Evolutionary conservation across 30 jellyfish, hydroid and myxozoan species (phyloP), one percentile per base, ranked within the genome.

Genomic region (Aurelia aurita complex sp. Pacific): DNA sequence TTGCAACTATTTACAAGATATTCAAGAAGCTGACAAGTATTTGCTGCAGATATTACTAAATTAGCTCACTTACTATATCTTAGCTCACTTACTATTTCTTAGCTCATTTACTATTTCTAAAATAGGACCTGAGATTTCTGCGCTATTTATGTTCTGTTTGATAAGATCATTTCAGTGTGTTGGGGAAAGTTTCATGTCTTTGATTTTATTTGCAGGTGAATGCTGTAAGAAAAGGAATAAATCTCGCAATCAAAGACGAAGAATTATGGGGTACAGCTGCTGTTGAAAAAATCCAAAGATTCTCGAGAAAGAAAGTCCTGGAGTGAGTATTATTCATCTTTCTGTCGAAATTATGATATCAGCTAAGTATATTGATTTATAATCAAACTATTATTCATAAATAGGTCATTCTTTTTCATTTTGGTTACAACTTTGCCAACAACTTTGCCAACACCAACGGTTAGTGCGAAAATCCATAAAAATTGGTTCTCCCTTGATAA

Each of bases 151-250:
- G 87, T 29, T 16, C 13, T n/a, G 23, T 36, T 52, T 19, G 29
- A 7, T 73, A 5, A 34, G 73, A 19, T 23, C 7, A 16, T 38
- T 17, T 17, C 43, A 18, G 16, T 38, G 74, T 34, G 32, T 18
- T 18, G 54, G 54, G 42, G 51, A 29, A 2, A 16, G 23, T 32
- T 36, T 84, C 32, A 14, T 19, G 29, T 53, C 29, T 59, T 57
- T 34, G 43, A 29, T 68, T 65, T 65, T 33, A 3, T 7, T 79
- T 74, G 13, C 16, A 94, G 99, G 88, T 90, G 67, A 94, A 94
- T 38, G 63, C 85, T 14, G 95, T 94, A 17, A 84, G 99, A 36
- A 78, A 65, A 19, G 81, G 91, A 43, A 80, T 94, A 19, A 94
- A 94, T 54, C 33, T 15, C 42, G 93, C 94, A 9, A 69, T 94